Evolutionary conservation across 2,888 invertebrate species (phyloP).

Genomic region (Mongoloraphidia duomilia): DNA sequence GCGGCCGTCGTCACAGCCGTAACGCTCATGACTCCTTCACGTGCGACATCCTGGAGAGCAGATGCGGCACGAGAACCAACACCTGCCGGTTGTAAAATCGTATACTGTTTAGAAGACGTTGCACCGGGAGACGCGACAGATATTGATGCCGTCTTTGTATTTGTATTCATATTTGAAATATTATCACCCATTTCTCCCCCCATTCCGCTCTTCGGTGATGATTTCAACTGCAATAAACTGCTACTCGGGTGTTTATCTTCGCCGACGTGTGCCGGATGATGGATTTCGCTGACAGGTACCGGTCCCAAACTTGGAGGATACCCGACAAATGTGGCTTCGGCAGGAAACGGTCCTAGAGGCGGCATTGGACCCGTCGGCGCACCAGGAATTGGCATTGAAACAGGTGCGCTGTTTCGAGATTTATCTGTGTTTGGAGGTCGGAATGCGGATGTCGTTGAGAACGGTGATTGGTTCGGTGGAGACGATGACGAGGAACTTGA

Average conservation of each 20-base stretch:
- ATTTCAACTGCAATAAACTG: constrained; percentile 33
- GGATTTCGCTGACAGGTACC: constrained; percentile 22
- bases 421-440: constrained; percentile 57
- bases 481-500: constrained; percentile 29
- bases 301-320: constrained; percentile 37
- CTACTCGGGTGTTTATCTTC: constrained; percentile 32
- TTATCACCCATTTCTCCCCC: constrained; percentile 19
- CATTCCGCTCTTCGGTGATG: constrained; percentile 23
- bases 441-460: constrained; percentile 65
- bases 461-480: constrained; percentile 43
- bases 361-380: constrained; percentile 27
- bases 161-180: constrained; percentile 10
- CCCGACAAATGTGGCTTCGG: constrained; percentile 62
- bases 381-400: constrained; percentile 12
- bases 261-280: constrained; percentile 18
- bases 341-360: constrained; percentile 43
- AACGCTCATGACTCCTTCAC: constrained; percentile 49
- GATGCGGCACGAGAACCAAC: constrained; percentile 68
- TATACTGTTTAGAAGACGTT: constrained; percentile 61
- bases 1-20: constrained; percentile 34
- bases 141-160: constrained; percentile 14
- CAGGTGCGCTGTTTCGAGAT: constrained; percentile 21
- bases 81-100: constrained; percentile 72
- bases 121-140: constrained; percentile 28
- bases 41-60: constrained; percentile 58